Base-by-base conservation (phyloP, 2,797 vertebrate species). In the Darevskia mixta region DNA sequence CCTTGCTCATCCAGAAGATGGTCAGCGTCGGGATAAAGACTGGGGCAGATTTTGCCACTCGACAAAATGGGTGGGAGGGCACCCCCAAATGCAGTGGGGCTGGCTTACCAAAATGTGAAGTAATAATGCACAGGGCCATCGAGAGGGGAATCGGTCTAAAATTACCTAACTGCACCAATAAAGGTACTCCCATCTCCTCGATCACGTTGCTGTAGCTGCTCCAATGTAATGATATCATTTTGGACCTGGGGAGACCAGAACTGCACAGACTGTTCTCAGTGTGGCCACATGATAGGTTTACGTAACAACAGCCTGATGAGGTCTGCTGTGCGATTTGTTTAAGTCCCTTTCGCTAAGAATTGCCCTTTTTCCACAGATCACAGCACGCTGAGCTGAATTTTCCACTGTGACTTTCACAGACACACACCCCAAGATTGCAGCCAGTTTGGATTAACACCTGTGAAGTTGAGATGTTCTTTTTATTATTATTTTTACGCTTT, bases 221-320 rank as follows among this genome's bases (percentile, higher is more conserved):
- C 77, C 76, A 79, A 82, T 23, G 5, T 35, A 27, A 80, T 88
- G 87, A 88, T 73, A 73, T 88, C 82, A 88, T 79, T 85, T 23
- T 79, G 55, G 69, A 61, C 27, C 23, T 10, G 7, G 49, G n/a
- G 41, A 35, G 43, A 64, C 79, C 49, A 87, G 79, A 82, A 85
- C 38, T 29, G 87, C 87, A 88, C 87, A 66, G 15, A 4, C 77
- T 88, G 82, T 88, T 85, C 87, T 80, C 73, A 85, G 73, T 11
- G 72, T 18, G 61, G 41, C 58, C 80, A 55, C 72, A 69, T 66
- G 82, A 80, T 3, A 73, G 69, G 38, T 49, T 85, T 88, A 85
- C 79, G 55, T 75, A 73, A 88, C 27, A 10, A 29, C 76, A 84
- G 18, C 2, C 49, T 66, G 8, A 18, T 77, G 69, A 84, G 5